Evolutionary conservation across 2,888 invertebrate genomes (phyloP), one percentile per base, ranked within the genome.

Genomic region (Nebria brevicollis): DNA sequence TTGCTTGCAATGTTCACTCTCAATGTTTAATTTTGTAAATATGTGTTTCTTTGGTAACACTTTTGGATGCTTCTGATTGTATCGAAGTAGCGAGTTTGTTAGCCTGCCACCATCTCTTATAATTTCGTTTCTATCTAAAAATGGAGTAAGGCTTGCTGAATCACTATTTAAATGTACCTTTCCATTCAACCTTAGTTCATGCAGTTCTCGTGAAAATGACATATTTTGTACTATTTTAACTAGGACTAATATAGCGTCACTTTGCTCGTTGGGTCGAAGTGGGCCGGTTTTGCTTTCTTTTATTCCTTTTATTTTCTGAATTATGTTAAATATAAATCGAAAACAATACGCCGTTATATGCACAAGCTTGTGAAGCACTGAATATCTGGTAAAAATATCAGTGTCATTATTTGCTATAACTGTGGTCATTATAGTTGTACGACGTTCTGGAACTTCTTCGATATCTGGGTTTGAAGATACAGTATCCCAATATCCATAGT

Each of bases 21-120:
- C 13, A 11, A 64, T 42, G 0, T 84, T 7, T 15, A 75, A 11
- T 20, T 75, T 64, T 1, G 54, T 54, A 20, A 75, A 11, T 8
- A 7, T 6, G 15, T 43, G 75, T 3, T 11, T 42, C 7, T 77
- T 43, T 10, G 84, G 84, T 15, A 84, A 41, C 10, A 84, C 42
- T 1, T 83, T 82, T 3, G 82, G 84, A 77, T 84, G 83, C 34
- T 81, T 83, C 43, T 82, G 82, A 64, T 82, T 66, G 66, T 8
- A 74, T 4, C 8, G 13, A 34, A 82, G 64, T 20, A n/a, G 11
- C 6, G 81, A 66, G 13, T 81, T 66, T 20, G 77, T 43, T 4
- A 84, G 75, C 8, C 84, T 68, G 11, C 82, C 82, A 25, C 84
- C 82, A 54, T 80, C 82, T 41, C 82, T 66, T 2, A 84, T 25